phyloP scores from a whole-genome alignment of 2,113 vertebrate genomes.

The Craseonycteris thonglongyai region DNA sequence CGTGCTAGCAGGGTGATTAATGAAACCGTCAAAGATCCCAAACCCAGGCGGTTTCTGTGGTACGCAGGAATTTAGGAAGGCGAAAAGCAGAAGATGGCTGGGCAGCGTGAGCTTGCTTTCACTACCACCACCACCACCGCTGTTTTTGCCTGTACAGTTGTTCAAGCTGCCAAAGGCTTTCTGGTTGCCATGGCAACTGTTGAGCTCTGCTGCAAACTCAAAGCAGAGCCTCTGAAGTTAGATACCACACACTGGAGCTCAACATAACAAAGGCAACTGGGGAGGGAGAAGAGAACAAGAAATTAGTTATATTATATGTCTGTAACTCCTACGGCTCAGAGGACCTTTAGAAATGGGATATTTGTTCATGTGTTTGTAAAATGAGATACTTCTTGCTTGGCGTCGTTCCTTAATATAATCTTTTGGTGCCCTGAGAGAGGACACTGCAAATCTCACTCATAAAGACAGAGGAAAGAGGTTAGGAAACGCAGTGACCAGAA shows the following conservation, averaged over 20 bases:
- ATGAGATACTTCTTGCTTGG: not conserved
- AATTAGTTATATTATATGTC: not conserved
- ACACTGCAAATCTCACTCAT: not conserved
- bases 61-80: constrained; percentile 11
- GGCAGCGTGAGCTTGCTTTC: not conserved
- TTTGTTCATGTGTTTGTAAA: not conserved
- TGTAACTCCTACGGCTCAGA: not conserved
- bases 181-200: constrained; percentile 64
- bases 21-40: not conserved
- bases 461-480: not conserved
- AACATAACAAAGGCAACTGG: not conserved
- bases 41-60: not conserved
- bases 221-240: constrained; percentile 61
- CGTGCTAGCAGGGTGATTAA: constrained; percentile 28
- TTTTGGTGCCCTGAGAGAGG: not conserved
- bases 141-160: not conserved
- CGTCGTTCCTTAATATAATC: not conserved
- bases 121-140: not conserved
- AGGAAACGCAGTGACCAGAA: not conserved
- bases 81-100: constrained; percentile 41
- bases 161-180: constrained; percentile 66
- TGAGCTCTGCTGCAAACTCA: constrained; percentile 54
- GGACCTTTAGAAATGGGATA: not conserved
- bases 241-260: constrained; percentile 12
- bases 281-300: not conserved